Evolutionary conservation across 2,113 vertebrate genomes (phyloP).

Genomic region (Strix aluco): DNA sequence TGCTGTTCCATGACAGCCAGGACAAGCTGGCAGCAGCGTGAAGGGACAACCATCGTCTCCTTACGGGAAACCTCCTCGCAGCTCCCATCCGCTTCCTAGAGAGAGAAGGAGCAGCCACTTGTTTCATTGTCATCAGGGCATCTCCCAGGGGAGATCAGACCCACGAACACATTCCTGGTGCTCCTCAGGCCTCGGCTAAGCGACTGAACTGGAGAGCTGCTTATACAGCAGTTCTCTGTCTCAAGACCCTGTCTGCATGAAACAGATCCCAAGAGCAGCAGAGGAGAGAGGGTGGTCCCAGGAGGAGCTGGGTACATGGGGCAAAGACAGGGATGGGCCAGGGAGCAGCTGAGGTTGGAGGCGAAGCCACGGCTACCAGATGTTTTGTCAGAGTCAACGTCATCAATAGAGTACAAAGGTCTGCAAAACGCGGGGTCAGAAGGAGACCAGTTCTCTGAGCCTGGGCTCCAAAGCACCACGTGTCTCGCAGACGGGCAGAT

Average conservation of each 20-base stretch:
- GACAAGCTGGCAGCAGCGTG: accelerated
- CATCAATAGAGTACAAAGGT: background rate
- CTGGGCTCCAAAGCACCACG: background rate
- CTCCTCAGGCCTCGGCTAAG: background rate
- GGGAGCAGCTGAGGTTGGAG: background rate
- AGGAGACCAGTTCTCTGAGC: background rate
- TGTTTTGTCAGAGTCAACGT: background rate
- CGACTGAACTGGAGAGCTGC: background rate
- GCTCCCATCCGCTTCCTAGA: background rate
- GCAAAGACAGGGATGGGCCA: background rate
- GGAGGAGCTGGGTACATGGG: background rate
- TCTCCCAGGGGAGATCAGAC: background rate
- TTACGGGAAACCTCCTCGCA: background rate
- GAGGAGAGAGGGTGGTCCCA: background rate
- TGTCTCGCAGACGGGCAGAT: background rate
- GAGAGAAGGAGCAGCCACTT: background rate
- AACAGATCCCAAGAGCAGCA: background rate
- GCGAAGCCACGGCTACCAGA: background rate
- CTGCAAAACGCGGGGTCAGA: accelerated
- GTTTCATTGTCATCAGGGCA: background rate
- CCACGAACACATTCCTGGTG: accelerated
- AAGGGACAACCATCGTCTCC: background rate
- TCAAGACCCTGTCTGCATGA: background rate
- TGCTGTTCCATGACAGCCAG: accelerated
- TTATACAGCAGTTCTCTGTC: background rate